Evolutionary conservation across 2,113 vertebrate species (phyloP), one percentile per base, ranked within the genome.

Genomic region (Poeciliopsis occidentalis): DNA sequence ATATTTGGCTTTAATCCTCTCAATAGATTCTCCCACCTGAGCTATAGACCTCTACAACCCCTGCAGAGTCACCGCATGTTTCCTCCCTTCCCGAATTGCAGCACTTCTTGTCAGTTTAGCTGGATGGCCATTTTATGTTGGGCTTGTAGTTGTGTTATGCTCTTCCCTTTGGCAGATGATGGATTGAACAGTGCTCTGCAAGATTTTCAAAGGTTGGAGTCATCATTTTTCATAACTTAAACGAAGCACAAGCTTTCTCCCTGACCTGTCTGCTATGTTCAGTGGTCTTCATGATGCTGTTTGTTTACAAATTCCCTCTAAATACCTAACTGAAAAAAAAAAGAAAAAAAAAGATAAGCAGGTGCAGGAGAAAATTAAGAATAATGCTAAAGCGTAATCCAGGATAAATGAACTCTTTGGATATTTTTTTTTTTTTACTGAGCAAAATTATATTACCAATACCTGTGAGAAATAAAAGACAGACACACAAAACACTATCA

Each of bases 401-500:
- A 57, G 22, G 22, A 57, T n/a, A 10, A 57, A 24, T 57, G 11
- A 24, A 57, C 22, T 57, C 24, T 57, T n/a, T 6, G 17, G 5
- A 57, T 57, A 24, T 22, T 54, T 54, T 19, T 17, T 22, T 27
- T 27, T 51, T 51, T 8, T 54, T 24, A 8, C 24, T 54, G 7
- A 54, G 51, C 19, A 24, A 54, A 54, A 54, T 24, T 47, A n/a
- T n/a, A 57, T 57, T n/a, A 2, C 51, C 8, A n/a, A 1, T 57
- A 57, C 2, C 24, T n/a, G 24, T n/a, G 22, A 57, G 51, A n/a
- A 68, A 30, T 37, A 17, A 41, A 39, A 27, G 31, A 64, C 30
- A 54, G 57, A 68, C 4, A 72, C 12, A 64, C 74, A 75, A 71
- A 82, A 73, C 69, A 32, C 60, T 80, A 84, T 82, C 31, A 87